These are phyloP conservation scores for Origma solitaria DNA, from an alignment of 2,113 vertebrate species.

Conservation along the genomic window DNA sequence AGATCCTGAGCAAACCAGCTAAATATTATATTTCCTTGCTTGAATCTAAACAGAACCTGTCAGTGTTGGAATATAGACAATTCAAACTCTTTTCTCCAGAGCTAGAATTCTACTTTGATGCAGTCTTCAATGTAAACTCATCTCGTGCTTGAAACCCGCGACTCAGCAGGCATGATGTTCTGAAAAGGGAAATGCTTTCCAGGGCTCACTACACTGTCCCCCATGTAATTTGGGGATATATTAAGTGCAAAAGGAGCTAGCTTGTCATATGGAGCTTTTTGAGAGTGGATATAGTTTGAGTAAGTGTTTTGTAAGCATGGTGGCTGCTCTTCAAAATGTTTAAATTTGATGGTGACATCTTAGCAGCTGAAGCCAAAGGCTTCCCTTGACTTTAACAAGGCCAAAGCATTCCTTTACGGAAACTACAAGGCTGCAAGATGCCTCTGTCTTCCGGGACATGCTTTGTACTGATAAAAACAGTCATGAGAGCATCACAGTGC, in stretches of 20 bases:
- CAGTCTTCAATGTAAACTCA: not conserved
- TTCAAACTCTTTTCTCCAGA: not conserved
- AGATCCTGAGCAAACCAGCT: not conserved
- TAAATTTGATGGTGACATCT: not conserved
- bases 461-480: not conserved
- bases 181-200: not conserved
- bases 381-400: not conserved
- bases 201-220: not conserved
- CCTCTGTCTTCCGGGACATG: not conserved
- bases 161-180: rapidly evolving
- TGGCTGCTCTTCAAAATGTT: not conserved
- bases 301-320: not conserved
- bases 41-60: not conserved
- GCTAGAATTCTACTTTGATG: not conserved
- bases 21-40: not conserved
- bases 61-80: not conserved
- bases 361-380: not conserved
- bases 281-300: not conserved
- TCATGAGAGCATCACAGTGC: not conserved
- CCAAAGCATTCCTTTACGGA: not conserved
- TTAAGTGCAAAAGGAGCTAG: not conserved
- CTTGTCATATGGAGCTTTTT: not conserved
- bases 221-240: not conserved
- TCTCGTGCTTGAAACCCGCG: not conserved
- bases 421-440: not conserved